A percentile compares a stretch with the other conserved stretches of the same genome.
Evolutionary conservation across 2,888 invertebrate genomes (phyloP).

Genomic region (Meta bourneti): DNA sequence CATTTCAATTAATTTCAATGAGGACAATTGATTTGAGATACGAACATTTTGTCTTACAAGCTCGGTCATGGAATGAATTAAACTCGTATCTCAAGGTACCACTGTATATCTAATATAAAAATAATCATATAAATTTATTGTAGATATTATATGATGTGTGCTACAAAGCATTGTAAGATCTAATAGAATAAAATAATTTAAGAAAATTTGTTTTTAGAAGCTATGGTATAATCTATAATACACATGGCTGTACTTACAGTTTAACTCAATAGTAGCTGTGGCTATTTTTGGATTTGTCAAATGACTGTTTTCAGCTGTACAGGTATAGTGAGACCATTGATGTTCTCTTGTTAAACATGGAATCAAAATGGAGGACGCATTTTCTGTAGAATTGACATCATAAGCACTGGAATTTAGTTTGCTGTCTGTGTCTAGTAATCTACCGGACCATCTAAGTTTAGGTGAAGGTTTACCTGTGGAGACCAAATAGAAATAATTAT

Average conservation of each 20-base stretch:
- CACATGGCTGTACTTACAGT: slow-evolving; percentile 16
- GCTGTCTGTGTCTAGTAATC: not conserved
- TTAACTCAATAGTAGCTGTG: slow-evolving; percentile 38
- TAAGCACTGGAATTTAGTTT: not conserved
- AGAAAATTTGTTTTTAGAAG: too few relatives aligned
- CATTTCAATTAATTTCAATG: too few relatives aligned
- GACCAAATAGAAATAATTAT: not conserved
- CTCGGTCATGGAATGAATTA: too few relatives aligned
- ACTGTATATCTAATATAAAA: too few relatives aligned
- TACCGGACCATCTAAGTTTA: slow-evolving; percentile 23
- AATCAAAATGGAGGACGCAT: slow-evolving; percentile 5
- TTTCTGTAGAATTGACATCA: not conserved
- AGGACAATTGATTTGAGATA: too few relatives aligned
- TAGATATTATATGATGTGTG: too few relatives aligned
- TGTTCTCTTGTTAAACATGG: slow-evolving; percentile 3
- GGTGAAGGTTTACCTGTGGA: slow-evolving; percentile 35
- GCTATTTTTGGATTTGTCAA: slow-evolving; percentile 1
- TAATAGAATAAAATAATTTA: too few relatives aligned
- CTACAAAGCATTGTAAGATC: too few relatives aligned
- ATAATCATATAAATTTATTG: too few relatives aligned
- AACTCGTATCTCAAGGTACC: too few relatives aligned
- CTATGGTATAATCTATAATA: not conserved
- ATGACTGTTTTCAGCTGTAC: slow-evolving; percentile 30
- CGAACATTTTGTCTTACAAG: too few relatives aligned
- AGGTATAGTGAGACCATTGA: slow-evolving; percentile 29